Evolutionary conservation across 2,797 vertebrate genomes (phyloP), one percentile per base, ranked within the genome.

Genomic region (Tolypeutes matacus): DNA sequence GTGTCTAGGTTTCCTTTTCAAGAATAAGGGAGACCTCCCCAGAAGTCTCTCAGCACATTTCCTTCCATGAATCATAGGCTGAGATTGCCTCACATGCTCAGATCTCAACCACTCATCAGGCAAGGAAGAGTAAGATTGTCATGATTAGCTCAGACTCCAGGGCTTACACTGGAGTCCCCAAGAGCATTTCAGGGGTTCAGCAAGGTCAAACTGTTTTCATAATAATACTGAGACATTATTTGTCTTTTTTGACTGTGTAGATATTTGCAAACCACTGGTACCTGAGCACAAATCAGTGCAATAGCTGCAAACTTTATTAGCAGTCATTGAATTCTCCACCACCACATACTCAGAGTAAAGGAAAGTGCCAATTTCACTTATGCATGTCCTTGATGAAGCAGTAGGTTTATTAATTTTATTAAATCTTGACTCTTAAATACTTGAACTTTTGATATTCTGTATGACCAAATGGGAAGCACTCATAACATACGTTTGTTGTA

Each of bases 1-100:
- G 2, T 25, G 51, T 65, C 20, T 69, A 85, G 87, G 69, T 73
- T 87, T 92, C 15, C 36, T 76, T 93, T 93, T 87, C 39, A 85
- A 89, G 87, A 67, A 69, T 58, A 39, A 62, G 8, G 65, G 17
- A 84, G 60, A 51, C 23, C 62, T 93, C 89, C 69, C 64, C 60
- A 78, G 62, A 91, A 87, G 53, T 93, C n/a, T 90, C 9, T 60
- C 67, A 69, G 42, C 11, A n/a, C 70, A n/a, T 20, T 31, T 53
- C 6, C 21, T 42, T 34, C 84, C 42, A 64, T 70, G 25, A 36
- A 0, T 82, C 42, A 65, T 6, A 73, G 67, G 49, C 20, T 25
- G 78, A 70, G 62, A 12, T 69, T 85, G 36, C n/a, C 56, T 94
- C 18, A 18, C 4, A 20, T 42, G 15, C 14, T 7, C 62, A 62